A percentile compares a stretch with the other conserved stretches of the same genome.
These are phyloP conservation scores for Bubo bubo DNA, from an alignment of 2,113 vertebrate species.

Conservation along the genomic window DNA sequence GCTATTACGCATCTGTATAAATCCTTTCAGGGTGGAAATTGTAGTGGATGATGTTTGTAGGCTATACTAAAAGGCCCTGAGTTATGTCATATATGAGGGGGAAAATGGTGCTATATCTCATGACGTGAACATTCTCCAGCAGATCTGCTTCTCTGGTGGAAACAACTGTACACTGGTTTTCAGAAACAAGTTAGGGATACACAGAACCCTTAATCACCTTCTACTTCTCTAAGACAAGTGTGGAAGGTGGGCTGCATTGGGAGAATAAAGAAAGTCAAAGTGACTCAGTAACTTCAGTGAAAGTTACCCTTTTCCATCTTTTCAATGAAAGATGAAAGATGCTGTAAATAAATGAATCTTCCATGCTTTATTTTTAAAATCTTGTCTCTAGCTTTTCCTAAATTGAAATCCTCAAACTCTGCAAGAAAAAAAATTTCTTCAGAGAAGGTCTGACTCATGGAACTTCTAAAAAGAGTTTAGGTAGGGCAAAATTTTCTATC, in stretches of 20 bases:
- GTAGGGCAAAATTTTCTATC: not conserved
- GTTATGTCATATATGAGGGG: not conserved
- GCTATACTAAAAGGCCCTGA: not conserved
- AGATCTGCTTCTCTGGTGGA: not conserved
- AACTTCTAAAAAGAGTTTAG: not conserved
- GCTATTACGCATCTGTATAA: conserved; percentile 47
- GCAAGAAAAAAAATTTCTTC: not conserved
- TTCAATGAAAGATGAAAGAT: not conserved
- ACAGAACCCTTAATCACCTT: not conserved
- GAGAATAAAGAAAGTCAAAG: not conserved
- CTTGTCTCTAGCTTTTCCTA: not conserved
- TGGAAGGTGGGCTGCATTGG: not conserved
- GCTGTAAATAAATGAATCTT: not conserved
- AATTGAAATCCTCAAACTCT: not conserved
- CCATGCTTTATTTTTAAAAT: not conserved
- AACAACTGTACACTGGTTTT: not conserved
- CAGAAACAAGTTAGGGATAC: not conserved
- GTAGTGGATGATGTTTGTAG: not conserved
- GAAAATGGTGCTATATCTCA: not conserved
- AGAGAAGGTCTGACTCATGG: not conserved
- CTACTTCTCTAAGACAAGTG: not conserved
- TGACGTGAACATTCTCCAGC: not conserved
- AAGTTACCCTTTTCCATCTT: not conserved
- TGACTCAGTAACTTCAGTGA: not conserved
- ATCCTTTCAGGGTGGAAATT: conserved; percentile 53